A percentile compares a stretch with the other conserved stretches of the same genome.
Conservation (phyloP, 2,888 invertebrate species). For the Seira musarum region DNA sequence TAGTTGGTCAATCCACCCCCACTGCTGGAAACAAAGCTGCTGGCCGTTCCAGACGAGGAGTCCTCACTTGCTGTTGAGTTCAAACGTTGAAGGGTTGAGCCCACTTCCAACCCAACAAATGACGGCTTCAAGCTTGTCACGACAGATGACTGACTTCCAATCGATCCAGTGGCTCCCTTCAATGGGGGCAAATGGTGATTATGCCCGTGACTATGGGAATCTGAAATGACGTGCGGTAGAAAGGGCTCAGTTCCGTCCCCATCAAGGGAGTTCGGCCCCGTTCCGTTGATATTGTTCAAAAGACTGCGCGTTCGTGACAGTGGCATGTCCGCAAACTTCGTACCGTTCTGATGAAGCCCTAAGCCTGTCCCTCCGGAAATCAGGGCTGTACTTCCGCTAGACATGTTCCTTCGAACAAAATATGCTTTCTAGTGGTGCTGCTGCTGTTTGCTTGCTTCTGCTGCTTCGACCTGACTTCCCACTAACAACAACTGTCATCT, state of each 20-base stretch:
- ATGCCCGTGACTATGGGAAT: slow-evolving; percentile 62
- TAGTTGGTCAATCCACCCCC: slow-evolving; percentile 65
- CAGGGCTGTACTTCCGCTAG: slow-evolving; percentile 69
- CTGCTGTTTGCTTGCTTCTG: slow-evolving; percentile 20
- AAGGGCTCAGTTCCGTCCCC: slow-evolving; percentile 64
- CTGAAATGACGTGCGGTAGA: slow-evolving; percentile 66
- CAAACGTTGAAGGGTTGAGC: slow-evolving; percentile 67
- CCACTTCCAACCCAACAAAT: slow-evolving; percentile 68
- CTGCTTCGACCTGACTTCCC: not conserved
- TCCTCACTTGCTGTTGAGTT: slow-evolving; percentile 64
- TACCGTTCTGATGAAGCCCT: slow-evolving; percentile 65
- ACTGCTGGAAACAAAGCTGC: slow-evolving; percentile 50
- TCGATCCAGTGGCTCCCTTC: slow-evolving; percentile 64
- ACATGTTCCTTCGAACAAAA: slow-evolving; percentile 62
- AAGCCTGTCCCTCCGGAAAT: slow-evolving; percentile 67
- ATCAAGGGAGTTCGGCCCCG: slow-evolving; percentile 62
- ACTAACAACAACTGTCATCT: slow-evolving; percentile 51
- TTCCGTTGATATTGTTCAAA: slow-evolving; percentile 73
- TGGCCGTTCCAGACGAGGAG: slow-evolving; percentile 49
- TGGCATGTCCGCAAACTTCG: slow-evolving; percentile 71
- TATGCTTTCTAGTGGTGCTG: slow-evolving; percentile 18
- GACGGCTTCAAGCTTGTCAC: slow-evolving; percentile 61
- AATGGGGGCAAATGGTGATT: slow-evolving; percentile 70
- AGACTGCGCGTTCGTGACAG: slow-evolving; percentile 73
- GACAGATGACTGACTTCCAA: slow-evolving; percentile 59